Evolutionary conservation across 1,140 invertebrate species (phyloP), one percentile per base, ranked within the genome.

Genomic region (Hypsibius dujardini): DNA sequence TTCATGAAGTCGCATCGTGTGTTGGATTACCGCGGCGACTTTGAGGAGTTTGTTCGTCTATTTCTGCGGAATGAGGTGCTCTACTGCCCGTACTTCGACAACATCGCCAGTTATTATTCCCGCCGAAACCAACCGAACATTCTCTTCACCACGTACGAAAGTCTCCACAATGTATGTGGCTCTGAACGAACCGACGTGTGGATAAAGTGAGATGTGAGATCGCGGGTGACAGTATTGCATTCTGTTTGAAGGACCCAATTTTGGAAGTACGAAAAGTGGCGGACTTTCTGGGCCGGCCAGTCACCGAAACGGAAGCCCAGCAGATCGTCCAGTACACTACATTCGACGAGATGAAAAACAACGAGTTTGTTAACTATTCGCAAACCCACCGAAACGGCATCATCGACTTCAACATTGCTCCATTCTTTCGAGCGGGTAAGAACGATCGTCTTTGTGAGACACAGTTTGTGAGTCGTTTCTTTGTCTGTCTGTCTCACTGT

Each of bases 331-430:
- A 42, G 12, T 67, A 67, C 42, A 67, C 62, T 42, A 67, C 62
- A 7, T 67, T 67, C 42, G 62, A 67, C 62, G 42, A 42, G 3
- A 67, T 67, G 62, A 67, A 67, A 45, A 42, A 67, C 45, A 67
- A 67, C 62, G 62, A 67, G 12, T 67, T 12, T 42, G 62, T 67
- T 42, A 67, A 67, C 42, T 67, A 67, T 67, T 67, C 62, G 12
- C 62, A 67, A 3, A 67, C 62, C 3, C 62, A 67, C 42, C 12
- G 42, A 12, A 67, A 67, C 45, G 62, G 62, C 62, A 67, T 67
- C 45, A 67, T 67, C 62, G 62, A 67, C 42, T 67, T 67, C 62
- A 67, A 67, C 62, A 67, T 67, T 42, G 62, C 62, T 67, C 62
- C 62, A 3, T 67, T 67, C 42, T 67, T 67, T 42, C 62, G 62